Percentiles rank a stretch among this genome's conserved stretches.
phyloP scores from a whole-genome alignment of 2,113 vertebrate species.

The Trochalopteron elliotii region DNA sequence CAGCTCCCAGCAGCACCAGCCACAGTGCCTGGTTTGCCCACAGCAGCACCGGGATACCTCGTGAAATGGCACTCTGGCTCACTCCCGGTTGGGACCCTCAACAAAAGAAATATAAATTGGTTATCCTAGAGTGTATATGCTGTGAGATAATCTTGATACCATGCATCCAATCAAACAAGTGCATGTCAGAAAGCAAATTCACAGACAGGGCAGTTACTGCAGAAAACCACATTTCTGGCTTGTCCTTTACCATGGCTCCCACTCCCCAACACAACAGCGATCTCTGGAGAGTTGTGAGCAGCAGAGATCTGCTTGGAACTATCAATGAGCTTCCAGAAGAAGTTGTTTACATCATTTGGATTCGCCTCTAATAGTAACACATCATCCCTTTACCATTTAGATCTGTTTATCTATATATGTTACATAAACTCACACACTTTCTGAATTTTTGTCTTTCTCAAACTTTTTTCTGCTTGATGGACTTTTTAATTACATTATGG shows the following conservation, averaged over 20 bases:
- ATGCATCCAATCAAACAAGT: neutral
- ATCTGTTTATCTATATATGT: neutral
- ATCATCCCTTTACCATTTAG: neutral
- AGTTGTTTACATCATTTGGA: neutral
- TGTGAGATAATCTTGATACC: neutral
- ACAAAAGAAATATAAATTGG: neutral
- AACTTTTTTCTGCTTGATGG: neutral
- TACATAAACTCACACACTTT: neutral
- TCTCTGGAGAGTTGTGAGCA: neutral
- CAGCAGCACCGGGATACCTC: fast-evolving
- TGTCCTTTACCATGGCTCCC: neutral
- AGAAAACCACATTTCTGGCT: neutral
- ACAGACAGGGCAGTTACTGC: neutral
- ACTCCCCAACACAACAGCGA: fast-evolving
- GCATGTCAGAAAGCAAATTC: neutral
- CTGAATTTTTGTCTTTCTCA: neutral
- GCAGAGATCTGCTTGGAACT: neutral
- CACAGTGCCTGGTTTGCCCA: fast-evolving
- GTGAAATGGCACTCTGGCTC: neutral
- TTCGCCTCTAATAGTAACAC: neutral
- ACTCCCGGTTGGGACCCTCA: neutral
- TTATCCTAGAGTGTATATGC: neutral
- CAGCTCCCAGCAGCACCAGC: neutral
- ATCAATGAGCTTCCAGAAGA: neutral
- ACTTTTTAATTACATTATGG: neutral